These are phyloP conservation scores for Enteromius thamalakanensis DNA, from an alignment of 2,797 vertebrate genomes.

Conservation along the genomic window DNA sequence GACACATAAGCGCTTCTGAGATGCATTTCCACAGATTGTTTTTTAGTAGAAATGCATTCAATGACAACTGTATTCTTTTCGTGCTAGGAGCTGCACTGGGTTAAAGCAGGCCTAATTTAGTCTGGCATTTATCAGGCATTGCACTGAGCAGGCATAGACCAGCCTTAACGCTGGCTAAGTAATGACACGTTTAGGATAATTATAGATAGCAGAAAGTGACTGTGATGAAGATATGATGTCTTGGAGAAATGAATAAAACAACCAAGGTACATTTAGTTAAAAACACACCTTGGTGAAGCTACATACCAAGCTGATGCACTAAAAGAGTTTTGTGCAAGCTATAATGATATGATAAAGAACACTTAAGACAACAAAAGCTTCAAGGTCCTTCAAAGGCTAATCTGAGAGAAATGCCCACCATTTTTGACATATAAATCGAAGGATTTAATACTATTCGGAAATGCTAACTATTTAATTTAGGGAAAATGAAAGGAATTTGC, in stretches of 20 bases:
- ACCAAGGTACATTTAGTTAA: not conserved
- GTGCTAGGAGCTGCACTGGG: not conserved
- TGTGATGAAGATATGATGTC: not conserved
- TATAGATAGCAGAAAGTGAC: not conserved
- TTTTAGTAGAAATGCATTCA: not conserved
- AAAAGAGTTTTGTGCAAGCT: not conserved
- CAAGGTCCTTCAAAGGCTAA: not conserved
- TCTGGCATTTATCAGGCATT: not conserved
- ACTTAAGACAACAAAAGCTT: not conserved
- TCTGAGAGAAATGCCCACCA: not conserved
- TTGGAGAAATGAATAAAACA: not conserved
- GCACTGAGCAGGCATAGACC: not conserved
- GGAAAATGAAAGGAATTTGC: constrained; percentile 5
- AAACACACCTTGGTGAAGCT: not conserved
- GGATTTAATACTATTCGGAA: not conserved
- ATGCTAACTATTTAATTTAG: not conserved
- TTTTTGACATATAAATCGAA: not conserved
- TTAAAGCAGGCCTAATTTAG: not conserved
- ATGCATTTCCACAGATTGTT: not conserved
- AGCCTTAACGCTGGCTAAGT: not conserved
- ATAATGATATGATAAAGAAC: not conserved
- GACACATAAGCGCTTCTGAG: not conserved
- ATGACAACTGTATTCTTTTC: not conserved
- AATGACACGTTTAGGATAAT: not conserved
- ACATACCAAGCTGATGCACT: not conserved